Conservation (phyloP, 2,888 invertebrate species). For the Plagodis pulveraria region DNA sequence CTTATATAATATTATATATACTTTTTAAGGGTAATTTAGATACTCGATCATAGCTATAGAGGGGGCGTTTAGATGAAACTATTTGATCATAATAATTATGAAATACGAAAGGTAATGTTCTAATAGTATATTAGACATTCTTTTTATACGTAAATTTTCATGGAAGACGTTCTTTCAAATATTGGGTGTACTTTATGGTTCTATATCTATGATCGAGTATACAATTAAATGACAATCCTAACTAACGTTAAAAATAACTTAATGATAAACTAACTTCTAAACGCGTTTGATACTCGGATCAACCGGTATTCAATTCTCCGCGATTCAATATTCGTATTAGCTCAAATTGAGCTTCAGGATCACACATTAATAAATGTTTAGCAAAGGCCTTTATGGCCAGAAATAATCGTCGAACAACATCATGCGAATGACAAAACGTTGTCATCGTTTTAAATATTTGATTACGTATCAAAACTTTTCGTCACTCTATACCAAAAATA, state of each 20-base stretch:
- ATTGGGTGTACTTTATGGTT: neutral
- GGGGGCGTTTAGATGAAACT: too few relatives aligned
- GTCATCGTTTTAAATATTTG: too few relatives aligned
- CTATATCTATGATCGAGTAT: conserved; percentile 8
- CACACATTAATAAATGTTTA: neutral
- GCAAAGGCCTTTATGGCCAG: neutral
- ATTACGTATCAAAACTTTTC: too few relatives aligned
- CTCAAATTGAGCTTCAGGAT: neutral
- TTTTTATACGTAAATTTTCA: too few relatives aligned
- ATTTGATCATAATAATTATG: too few relatives aligned
- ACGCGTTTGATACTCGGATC: neutral
- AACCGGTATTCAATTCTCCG: neutral
- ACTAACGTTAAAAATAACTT: conserved; percentile 12
- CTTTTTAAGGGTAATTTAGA: conserved; percentile 1
- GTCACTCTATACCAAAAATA: too few relatives aligned
- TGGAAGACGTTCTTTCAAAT: neutral
- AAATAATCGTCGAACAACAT: neutral
- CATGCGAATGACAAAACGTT: neutral
- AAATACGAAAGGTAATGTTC: too few relatives aligned
- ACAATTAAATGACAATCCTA: conserved; percentile 13
- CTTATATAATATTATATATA: neutral
- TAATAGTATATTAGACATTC: too few relatives aligned
- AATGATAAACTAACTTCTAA: conserved; percentile 12
- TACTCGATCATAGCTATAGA: conserved; percentile 10
- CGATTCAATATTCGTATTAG: neutral